Evolutionary conservation across 2,113 vertebrate genomes (phyloP).

Genomic region (Puma concolor): DNA sequence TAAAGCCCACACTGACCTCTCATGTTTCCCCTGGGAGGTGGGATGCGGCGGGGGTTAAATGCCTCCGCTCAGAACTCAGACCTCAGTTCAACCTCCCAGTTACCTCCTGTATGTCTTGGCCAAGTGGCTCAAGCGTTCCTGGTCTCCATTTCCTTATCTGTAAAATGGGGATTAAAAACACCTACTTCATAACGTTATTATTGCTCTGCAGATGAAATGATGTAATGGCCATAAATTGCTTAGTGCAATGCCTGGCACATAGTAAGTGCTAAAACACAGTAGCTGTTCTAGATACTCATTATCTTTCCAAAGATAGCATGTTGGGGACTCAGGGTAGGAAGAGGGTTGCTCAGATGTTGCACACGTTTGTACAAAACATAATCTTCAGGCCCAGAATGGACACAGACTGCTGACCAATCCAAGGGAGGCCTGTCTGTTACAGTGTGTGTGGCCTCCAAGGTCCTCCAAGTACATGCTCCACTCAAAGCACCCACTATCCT

Average conservation of each 20-base stretch:
- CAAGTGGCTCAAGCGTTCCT: background rate
- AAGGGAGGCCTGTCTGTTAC: background rate
- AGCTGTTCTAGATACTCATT: conserved; percentile 68
- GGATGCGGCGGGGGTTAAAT: background rate
- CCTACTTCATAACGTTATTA: conserved; percentile 44
- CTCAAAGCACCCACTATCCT: background rate
- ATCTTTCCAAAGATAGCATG: conserved; percentile 73
- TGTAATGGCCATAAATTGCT: conserved; percentile 72
- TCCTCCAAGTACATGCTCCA: background rate
- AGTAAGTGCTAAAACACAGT: conserved; percentile 70
- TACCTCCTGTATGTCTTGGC: background rate
- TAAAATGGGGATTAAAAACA: conserved; percentile 72
- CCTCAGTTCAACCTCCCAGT: background rate
- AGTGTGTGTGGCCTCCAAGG: background rate
- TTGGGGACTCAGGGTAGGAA: background rate
- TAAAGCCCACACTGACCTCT: background rate
- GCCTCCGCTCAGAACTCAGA: background rate
- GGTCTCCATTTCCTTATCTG: conserved; percentile 66
- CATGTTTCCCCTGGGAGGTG: background rate
- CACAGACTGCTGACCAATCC: background rate
- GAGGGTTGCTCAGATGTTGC: conserved; percentile 45
- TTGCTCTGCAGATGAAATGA: conserved; percentile 61
- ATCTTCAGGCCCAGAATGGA: background rate
- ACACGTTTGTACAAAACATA: conserved; percentile 40
- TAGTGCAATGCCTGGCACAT: conserved; percentile 66